phyloP scores from a whole-genome alignment of 2,113 vertebrate genomes.

The Hepsetus odoe region DNA sequence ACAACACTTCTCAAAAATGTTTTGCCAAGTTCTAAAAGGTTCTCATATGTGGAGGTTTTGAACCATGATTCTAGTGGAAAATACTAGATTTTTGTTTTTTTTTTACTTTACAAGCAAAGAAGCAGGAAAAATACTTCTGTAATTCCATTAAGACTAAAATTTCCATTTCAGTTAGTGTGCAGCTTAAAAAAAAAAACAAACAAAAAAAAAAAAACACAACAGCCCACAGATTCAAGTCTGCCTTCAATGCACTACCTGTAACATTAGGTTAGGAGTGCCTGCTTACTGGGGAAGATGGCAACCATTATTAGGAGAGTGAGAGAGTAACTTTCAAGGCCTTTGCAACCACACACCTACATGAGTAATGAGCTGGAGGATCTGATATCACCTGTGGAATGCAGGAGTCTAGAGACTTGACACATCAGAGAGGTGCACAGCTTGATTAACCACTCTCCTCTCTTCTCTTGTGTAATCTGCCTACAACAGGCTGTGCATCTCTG shows the following conservation, averaged over 20 bases:
- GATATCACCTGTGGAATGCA: conserved; percentile 46
- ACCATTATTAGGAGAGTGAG: conserved; percentile 6
- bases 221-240: background rate
- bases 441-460: background rate
- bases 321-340: conserved; percentile 25
- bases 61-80: too few species aligned
- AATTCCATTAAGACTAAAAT: background rate
- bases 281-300: background rate
- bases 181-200: background rate
- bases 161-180: background rate
- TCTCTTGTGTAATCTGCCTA: background rate
- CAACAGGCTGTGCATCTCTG: background rate
- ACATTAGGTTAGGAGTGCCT: background rate
- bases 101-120: background rate
- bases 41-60: too few species aligned
- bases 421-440: conserved; percentile 25
- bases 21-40: too few species aligned
- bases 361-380: conserved; percentile 36
- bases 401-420: conserved; percentile 19
- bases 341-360: conserved; percentile 40
- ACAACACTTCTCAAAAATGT: too few species aligned
- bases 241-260: background rate
- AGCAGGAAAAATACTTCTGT: background rate
- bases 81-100: too few species aligned
- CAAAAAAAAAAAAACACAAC: background rate